A percentile compares a stretch with the other conserved stretches of the same genome.
phyloP scores from a whole-genome alignment of 92 coral and sea anemone species.

The Anthopleura xanthogrammica region DNA sequence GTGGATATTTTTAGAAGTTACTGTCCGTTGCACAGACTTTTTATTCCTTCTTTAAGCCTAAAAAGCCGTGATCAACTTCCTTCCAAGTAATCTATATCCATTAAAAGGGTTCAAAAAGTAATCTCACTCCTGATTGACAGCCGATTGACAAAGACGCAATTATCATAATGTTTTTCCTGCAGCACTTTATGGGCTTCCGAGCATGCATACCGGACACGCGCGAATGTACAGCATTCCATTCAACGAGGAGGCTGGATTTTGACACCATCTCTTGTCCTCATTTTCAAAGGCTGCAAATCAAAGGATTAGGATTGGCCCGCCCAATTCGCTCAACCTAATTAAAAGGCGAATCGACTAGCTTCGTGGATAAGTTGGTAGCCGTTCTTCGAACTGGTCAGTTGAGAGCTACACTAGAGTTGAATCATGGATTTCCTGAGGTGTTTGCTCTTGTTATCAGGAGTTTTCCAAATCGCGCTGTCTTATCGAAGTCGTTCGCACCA shows the following conservation, averaged over 20 bases:
- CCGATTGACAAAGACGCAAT: conserved; percentile 8
- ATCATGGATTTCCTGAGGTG: neutral
- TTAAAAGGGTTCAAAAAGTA: neutral
- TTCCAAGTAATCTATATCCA: neutral
- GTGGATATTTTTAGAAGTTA: neutral
- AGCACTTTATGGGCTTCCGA: conserved; percentile 31
- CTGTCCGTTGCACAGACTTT: neutral
- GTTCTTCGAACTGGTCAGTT: neutral
- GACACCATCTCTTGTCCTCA: conserved; percentile 19
- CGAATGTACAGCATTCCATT: conserved; percentile 21
- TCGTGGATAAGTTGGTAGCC: neutral
- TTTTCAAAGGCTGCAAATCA: conserved; percentile 22
- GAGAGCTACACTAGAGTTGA: neutral
- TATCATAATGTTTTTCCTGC: conserved; percentile 7
- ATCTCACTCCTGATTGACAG: neutral
- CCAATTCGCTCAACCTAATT: conserved; percentile 16
- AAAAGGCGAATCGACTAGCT: conserved; percentile 6
- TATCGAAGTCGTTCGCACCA: conserved; percentile 14
- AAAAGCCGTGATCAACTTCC: neutral
- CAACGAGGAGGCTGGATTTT: conserved; percentile 16
- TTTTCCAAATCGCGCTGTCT: neutral
- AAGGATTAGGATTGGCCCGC: conserved; percentile 30
- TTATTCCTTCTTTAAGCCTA: neutral
- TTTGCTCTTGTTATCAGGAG: neutral
- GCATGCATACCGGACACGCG: conserved; percentile 27